These are phyloP conservation scores for Sycophaga agraensis DNA, from an alignment of 1,140 invertebrate species.

Conservation along the genomic window DNA sequence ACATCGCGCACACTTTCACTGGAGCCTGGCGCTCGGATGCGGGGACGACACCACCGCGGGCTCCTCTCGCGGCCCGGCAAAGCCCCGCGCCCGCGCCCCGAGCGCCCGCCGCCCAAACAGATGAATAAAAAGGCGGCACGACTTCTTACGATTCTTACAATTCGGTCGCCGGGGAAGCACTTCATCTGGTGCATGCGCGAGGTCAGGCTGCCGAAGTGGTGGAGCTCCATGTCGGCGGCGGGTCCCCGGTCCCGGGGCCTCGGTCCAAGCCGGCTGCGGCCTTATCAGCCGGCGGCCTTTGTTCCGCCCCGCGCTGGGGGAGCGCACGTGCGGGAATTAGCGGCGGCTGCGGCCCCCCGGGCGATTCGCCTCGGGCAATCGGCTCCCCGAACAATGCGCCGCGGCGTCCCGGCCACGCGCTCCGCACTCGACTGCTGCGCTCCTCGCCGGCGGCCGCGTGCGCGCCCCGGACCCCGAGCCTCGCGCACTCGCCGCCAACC, in stretches of 20 bases:
- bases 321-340: neutral
- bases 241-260: neutral
- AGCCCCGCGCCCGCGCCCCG: no score
- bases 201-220: slow-evolving; percentile 48
- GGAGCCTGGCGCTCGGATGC: no score
- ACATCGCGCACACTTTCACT: no score
- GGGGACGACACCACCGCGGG: no score
- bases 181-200: slow-evolving; percentile 55
- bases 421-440: no score
- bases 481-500: no score
- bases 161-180: slow-evolving; percentile 60
- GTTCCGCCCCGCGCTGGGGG: neutral
- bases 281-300: slow-evolving; percentile 1
- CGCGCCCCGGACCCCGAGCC: neutral
- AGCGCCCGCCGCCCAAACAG: no score
- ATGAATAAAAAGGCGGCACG: no score
- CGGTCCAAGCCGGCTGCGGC: neutral
- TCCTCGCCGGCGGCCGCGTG: no score
- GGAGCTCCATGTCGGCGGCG: slow-evolving; percentile 48
- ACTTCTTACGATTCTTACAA: slow-evolving; percentile 49
- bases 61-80: no score
- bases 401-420: neutral
- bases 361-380: neutral
- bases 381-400: neutral
- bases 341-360: neutral